Percentiles rank a stretch among this genome's conserved stretches.
Evolutionary conservation across 2,113 vertebrate species (phyloP).

Genomic region (Poecilia latipinna): DNA sequence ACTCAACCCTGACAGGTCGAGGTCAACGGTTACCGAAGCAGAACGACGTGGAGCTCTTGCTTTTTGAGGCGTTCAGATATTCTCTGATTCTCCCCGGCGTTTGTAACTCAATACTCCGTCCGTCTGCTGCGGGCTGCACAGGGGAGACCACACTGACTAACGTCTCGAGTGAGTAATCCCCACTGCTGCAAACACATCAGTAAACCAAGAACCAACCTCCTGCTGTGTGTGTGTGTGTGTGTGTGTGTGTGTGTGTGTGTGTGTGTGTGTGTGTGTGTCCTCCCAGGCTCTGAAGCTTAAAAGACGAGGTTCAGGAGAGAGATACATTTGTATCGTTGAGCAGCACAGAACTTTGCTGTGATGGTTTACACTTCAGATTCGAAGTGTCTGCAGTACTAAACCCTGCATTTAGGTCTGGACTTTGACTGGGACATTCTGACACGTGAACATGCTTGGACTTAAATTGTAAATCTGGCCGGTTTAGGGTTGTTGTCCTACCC

Average conservation of each 20-base stretch:
- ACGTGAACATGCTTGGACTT: neutral
- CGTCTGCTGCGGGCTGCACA: slow-evolving; percentile 5
- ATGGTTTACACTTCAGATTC: slow-evolving; percentile 1
- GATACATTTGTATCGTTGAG: slow-evolving; percentile 5
- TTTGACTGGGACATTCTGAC: neutral
- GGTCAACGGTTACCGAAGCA: slow-evolving; percentile 20
- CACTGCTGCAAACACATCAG: slow-evolving; percentile 1
- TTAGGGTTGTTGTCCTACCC: too few relatives aligned
- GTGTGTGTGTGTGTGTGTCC: neutral
- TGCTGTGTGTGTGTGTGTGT: neutral
- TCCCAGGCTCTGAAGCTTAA: slow-evolving; percentile 1
- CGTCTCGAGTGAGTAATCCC: neutral
- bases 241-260: too few relatives aligned
- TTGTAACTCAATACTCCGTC: slow-evolving; percentile 12
- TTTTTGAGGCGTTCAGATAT: neutral
- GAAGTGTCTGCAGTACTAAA: slow-evolving; percentile 4
- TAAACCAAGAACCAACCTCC: slow-evolving; percentile 16
- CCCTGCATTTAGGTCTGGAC: neutral
- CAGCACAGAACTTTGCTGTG: slow-evolving; percentile 5
- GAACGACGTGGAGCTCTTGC: slow-evolving; percentile 10
- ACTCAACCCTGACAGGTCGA: neutral
- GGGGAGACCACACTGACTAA: slow-evolving; percentile 1
- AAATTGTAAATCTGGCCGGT: too few relatives aligned
- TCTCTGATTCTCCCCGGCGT: neutral
- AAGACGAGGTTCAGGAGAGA: neutral